Base-by-base conservation (phyloP, 2,797 vertebrate genomes). In the Artibeus jamaicensis region DNA sequence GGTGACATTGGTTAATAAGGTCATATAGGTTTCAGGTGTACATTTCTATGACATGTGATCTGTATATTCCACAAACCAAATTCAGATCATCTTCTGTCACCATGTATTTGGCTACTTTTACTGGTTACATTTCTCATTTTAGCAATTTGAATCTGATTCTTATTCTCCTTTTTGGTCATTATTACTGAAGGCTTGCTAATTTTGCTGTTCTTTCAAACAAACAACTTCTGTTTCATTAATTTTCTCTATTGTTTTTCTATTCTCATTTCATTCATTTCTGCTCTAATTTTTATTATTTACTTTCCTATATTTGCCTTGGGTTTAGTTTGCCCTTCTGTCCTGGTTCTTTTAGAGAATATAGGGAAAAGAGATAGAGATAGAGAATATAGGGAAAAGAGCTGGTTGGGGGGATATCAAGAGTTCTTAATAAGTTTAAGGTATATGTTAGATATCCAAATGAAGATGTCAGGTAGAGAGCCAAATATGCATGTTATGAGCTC, bases 391-490 rank as follows among this genome's bases (percentile, higher is more conserved):
- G 34, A 39, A 32, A 81, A 5, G 16, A 82, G 16, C n/a, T 65
- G 70, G 50, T 81, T 91, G 76, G 16, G 19, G 15, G 48, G 34
- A 50, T 53, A 77, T 83, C 50, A 86, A 57, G 88, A 77, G 48
- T 86, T 86, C 10, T 70, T 93, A 93, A n/a, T 50, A 82, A 77
- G 16, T 93, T 83, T 88, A 93, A 93, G 29, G 44, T 91, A 32
- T 91, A 11, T 65, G 3, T 37, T 85, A 59, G 21, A 87, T 93
- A 90, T 71, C 34, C 21, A 94, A 93, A 76, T 79, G 42, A 42
- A 84, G 26, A 86, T 83, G 62, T 83, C 53, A 85, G 85, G 14
- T 68, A 92, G 62, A 22, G 76, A 53, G 67, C 76, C 18, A 85
- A 39, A 88, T 86, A 71, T 93, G 19, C 29, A 71, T 65, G 34